phyloP scores from a whole-genome alignment of 2,888 invertebrate genomes.

The Habroteleia sp. region DNA sequence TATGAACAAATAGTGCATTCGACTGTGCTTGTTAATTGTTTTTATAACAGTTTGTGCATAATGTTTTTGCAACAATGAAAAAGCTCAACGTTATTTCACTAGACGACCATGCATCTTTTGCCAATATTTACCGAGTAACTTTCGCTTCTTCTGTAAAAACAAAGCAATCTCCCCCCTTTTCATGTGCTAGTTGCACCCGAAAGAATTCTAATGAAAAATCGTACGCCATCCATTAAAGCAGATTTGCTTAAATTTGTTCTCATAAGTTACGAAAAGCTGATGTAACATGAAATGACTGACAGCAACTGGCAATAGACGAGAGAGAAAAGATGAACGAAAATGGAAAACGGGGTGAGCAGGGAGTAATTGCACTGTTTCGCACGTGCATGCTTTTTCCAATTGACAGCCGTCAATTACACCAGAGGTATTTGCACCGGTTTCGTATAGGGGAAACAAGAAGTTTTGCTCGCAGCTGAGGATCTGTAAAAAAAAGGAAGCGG shows the following conservation, averaged over 20 bases:
- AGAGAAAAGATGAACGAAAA: conserved; percentile 49
- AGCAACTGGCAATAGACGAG: conserved; percentile 13
- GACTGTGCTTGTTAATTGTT: too few species aligned
- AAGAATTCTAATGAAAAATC: conserved; percentile 1
- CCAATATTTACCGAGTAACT: background rate
- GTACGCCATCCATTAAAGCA: conserved; percentile 3
- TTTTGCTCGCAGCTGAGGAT: conserved; percentile 11
- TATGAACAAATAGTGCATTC: too few species aligned
- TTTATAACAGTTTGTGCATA: too few species aligned
- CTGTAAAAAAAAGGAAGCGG: conserved; percentile 4
- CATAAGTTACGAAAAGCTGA: conserved; percentile 6
- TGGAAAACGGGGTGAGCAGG: conserved; percentile 28
- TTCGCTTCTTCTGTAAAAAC: background rate
- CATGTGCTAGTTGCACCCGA: background rate
- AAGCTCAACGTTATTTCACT: too few species aligned
- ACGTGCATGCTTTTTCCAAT: conserved; percentile 49
- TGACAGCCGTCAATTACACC: conserved; percentile 53
- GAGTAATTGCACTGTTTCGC: conserved; percentile 53
- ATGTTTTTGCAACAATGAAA: too few species aligned
- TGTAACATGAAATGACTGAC: conserved; percentile 34
- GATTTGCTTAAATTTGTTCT: conserved; percentile 5
- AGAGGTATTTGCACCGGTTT: conserved; percentile 12
- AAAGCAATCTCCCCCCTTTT: background rate
- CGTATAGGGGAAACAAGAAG: conserved; percentile 21
- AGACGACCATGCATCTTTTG: too few species aligned